Percentiles rank a stretch among this genome's conserved stretches.
Conservation (phyloP, 2,797 vertebrate genomes). For the Nyctibius grandis region DNA sequence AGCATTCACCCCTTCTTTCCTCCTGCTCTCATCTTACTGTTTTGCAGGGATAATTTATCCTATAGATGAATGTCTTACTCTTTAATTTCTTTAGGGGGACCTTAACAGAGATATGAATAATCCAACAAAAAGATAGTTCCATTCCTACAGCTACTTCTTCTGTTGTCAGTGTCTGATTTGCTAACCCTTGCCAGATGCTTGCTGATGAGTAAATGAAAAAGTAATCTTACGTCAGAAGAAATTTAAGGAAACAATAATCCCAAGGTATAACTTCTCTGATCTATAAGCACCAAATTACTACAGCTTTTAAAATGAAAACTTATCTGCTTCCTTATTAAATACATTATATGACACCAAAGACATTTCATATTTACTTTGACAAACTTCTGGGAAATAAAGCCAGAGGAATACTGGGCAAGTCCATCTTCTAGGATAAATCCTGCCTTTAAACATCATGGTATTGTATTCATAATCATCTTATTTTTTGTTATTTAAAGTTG, state of each 20-base stretch:
- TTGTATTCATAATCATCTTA: neutral
- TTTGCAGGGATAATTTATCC: slow-evolving; percentile 23
- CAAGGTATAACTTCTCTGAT: neutral
- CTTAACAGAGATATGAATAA: slow-evolving; percentile 26
- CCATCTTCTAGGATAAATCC: neutral
- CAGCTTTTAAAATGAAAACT: neutral
- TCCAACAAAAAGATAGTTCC: neutral
- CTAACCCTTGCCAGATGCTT: neutral
- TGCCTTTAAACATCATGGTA: neutral
- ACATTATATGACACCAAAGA: neutral
- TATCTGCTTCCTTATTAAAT: neutral
- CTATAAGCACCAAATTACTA: neutral
- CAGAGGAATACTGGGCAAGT: neutral
- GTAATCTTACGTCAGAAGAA: neutral
- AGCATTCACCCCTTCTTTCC: neutral
- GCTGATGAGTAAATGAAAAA: neutral
- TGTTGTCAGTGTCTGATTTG: neutral
- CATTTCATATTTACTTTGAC: neutral
- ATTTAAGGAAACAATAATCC: neutral
- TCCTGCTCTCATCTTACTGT: neutral
- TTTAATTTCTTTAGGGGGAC: slow-evolving; percentile 31
- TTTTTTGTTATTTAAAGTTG: neutral
- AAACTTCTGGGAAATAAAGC: neutral
- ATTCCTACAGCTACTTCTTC: neutral
- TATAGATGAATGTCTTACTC: neutral